These are phyloP conservation scores for Aselliscus stoliczkanus DNA, from an alignment of 2,797 vertebrate species.

Conservation along the genomic window DNA sequence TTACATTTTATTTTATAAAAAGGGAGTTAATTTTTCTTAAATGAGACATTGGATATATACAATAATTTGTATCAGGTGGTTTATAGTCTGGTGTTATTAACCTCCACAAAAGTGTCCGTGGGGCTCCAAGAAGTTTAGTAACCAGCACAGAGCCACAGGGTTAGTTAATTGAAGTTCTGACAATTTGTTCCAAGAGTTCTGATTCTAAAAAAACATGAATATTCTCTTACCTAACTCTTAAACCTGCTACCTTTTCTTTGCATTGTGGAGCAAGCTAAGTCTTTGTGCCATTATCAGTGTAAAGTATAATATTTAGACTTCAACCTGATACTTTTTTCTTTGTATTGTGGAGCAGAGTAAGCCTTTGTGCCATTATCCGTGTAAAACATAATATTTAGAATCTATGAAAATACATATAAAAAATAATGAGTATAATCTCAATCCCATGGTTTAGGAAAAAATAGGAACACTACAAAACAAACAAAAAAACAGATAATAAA, in stretches of 20 bases:
- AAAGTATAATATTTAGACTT: background rate
- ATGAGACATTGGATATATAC: background rate
- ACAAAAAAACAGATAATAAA: background rate
- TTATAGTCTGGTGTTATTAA: background rate
- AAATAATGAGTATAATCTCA: background rate
- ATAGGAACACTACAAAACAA: background rate
- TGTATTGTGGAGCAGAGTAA: background rate
- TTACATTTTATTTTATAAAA: slow-evolving; percentile 2
- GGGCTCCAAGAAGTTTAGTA: background rate
- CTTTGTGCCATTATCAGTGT: background rate
- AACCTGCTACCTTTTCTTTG: background rate
- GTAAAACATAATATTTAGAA: background rate
- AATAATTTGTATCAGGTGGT: background rate
- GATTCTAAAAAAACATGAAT: background rate
- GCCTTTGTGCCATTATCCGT: background rate
- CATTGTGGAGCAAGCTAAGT: background rate
- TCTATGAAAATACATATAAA: background rate
- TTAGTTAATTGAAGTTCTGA: background rate
- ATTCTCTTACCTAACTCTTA: background rate
- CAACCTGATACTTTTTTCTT: background rate
- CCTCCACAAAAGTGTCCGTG: background rate
- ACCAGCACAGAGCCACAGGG: background rate
- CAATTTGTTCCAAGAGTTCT: background rate
- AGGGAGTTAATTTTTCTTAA: background rate
- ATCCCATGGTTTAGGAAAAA: background rate